Evolutionary conservation across 2,113 vertebrate genomes (phyloP).

Genomic region (Sapajus apella): DNA sequence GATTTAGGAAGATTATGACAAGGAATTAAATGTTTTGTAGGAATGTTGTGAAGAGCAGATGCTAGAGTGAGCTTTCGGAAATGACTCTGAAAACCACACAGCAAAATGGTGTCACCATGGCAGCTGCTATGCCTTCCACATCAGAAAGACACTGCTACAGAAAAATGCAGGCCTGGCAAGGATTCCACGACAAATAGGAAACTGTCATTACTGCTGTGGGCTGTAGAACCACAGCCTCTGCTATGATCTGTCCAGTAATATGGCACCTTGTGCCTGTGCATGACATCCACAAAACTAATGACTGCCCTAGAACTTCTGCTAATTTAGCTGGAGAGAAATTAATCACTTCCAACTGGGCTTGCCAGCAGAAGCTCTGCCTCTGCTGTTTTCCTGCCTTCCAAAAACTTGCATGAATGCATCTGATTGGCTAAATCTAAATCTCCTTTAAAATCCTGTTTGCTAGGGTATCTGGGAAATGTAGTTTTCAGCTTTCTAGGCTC

Average conservation of each 20-base stretch:
- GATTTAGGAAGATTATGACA: neutral
- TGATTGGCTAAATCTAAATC: slow-evolving; percentile 14
- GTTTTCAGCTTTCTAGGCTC: neutral
- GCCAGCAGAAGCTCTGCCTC: neutral
- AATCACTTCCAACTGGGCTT: neutral
- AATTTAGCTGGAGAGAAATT: neutral
- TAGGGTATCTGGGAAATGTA: slow-evolving; percentile 34
- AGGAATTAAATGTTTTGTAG: neutral
- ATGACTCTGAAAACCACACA: slow-evolving; percentile 46
- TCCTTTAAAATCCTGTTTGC: neutral
- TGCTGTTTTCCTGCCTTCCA: neutral
- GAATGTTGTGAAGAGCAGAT: neutral
- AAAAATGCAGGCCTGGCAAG: neutral
- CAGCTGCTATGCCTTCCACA: neutral
- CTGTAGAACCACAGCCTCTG: neutral
- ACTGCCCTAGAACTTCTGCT: neutral
- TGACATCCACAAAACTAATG: neutral
- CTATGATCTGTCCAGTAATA: neutral
- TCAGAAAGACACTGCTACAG: neutral
- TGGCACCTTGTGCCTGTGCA: neutral
- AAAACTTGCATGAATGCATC: neutral
- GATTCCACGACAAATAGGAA: slow-evolving; percentile 24
- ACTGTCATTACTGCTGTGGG: neutral
- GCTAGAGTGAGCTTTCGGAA: slow-evolving; percentile 46
- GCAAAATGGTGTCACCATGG: slow-evolving; percentile 24